Percentiles rank a stretch among this genome's conserved stretches.
These are phyloP conservation scores for Parthenolecanium corni DNA, from an alignment of 2,888 invertebrate genomes.

Conservation along the genomic window DNA sequence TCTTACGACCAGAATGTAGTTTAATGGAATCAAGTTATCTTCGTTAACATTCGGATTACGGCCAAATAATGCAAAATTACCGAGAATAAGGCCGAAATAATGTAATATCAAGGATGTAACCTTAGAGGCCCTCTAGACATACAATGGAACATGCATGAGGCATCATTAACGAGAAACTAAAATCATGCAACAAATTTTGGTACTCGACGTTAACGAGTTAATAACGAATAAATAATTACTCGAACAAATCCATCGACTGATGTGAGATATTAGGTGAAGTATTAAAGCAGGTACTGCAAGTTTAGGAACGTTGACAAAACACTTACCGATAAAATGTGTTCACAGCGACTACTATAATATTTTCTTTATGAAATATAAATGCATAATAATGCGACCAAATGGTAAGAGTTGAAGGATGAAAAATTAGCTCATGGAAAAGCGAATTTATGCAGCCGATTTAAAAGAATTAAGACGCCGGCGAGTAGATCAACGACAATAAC, in stretches of 20 bases:
- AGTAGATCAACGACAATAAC: constrained; percentile 10
- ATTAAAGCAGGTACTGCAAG: background rate
- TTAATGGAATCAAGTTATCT: background rate
- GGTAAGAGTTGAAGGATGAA: background rate
- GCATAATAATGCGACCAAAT: constrained; percentile 8
- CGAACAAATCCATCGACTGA: background rate
- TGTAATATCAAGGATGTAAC: constrained; percentile 1
- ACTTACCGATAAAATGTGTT: background rate
- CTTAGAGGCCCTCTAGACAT: constrained; percentile 28
- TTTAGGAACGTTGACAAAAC: background rate
- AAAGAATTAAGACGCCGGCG: background rate
- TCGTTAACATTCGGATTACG: background rate
- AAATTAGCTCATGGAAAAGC: constrained; percentile 3
- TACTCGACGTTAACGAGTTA: background rate
- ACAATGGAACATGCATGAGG: constrained; percentile 20
- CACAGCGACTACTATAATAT: constrained; percentile 18
- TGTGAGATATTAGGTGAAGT: background rate
- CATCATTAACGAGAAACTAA: background rate
- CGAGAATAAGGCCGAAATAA: background rate
- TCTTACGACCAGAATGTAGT: background rate
- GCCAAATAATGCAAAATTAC: background rate
- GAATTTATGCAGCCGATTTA: background rate
- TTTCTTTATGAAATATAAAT: constrained; percentile 8
- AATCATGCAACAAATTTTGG: background rate
- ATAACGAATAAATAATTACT: background rate